Evolutionary conservation across 2,797 vertebrate species (phyloP).

Genomic region (Numenius phaeopus): DNA sequence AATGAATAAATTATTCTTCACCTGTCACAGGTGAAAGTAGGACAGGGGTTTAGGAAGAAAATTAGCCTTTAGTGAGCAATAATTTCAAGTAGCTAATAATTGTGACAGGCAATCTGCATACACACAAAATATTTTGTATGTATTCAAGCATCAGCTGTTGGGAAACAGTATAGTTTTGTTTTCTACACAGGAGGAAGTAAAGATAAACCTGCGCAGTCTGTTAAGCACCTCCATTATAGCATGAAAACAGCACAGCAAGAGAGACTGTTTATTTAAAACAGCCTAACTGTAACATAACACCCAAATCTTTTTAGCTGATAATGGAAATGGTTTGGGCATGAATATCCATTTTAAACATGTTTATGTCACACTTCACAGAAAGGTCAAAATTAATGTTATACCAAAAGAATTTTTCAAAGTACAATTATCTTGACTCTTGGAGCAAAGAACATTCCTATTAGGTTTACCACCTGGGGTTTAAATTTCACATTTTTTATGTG

Average conservation of each 20-base stretch:
- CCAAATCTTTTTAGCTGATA: constrained; percentile 17
- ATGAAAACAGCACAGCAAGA: constrained; percentile 12
- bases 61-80: background rate
- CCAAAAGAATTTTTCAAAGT: constrained; percentile 28
- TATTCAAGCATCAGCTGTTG: background rate
- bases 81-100: background rate
- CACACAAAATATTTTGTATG: background rate
- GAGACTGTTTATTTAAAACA: constrained; percentile 30
- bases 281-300: background rate
- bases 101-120: background rate
- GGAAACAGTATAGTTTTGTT: background rate
- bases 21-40: background rate
- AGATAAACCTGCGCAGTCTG: background rate
- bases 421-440: constrained; percentile 43
- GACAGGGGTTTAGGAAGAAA: background rate
- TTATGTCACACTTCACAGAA: constrained; percentile 21
- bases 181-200: background rate
- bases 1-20: background rate
- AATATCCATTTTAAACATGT: constrained; percentile 39
- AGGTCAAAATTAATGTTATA: constrained; percentile 51
- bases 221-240: background rate
- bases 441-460: constrained; percentile 36
- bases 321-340: background rate
- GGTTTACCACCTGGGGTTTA: background rate
- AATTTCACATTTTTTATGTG: background rate